Base-by-base conservation (phyloP, 1,140 invertebrate genomes). In the Brachionus koreanus region DNA sequence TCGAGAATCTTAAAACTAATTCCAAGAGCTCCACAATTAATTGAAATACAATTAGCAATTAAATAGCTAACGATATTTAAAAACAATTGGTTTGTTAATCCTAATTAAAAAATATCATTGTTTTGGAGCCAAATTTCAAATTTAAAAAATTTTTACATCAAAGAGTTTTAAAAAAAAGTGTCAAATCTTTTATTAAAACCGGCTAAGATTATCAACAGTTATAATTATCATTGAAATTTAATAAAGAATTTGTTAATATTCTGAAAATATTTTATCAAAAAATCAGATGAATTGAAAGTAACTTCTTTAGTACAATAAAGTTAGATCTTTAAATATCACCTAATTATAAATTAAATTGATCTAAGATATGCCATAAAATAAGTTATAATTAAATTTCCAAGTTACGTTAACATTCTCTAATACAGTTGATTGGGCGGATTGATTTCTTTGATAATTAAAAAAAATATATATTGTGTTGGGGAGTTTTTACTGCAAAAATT, bases 201-300 rank as follows among this genome's bases (percentile, higher is more conserved):
- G 3, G 3, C 19, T 57, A 19, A 57, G 49, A 57, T 57, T 57
- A 57, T 57, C 49, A 57, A 23, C 2, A 57, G 19, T 19, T 57
- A 57, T 57, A 19, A 57, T 57, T 57, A 57, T 57, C n/a, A 57
- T 19, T 57, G 19, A 23, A 57, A 25, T 57, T 57, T 57, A 57
- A 57, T 57, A 23, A 57, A 57, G 49, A 57, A 57, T 57, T 57
- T 57, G 49, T 57, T 57, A 57, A 57, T 57, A 57, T 57, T 57
- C 49, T 23, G 49, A 57, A 57, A 57, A 57, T 19, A 57, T 57
- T 57, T 57, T 7, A 57, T 57, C 49, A 19, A 19, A 19, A 57
- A 57, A 57, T 57, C 49, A 57, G 49, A 19, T 7, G n/a, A 57
- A 57, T 57, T 57, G 49, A 25, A 57, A 23, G 49, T 19, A 13